Conservation (phyloP, 2,888 invertebrate species). For the Sclerodermus sp. region DNA sequence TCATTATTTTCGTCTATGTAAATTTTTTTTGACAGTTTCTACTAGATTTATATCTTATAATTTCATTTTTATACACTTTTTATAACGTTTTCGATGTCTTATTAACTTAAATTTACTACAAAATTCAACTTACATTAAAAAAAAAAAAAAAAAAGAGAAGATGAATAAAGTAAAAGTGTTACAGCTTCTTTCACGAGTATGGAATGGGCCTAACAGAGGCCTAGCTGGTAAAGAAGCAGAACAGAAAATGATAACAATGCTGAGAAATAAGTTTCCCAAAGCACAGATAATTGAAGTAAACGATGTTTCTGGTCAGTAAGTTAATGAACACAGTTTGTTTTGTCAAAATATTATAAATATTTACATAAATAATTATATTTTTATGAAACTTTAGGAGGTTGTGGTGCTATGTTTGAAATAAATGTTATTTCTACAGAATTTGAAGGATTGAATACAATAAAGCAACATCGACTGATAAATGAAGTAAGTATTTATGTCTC, state of each 20-base stretch:
- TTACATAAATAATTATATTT: neutral
- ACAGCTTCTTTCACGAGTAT: slow-evolving; percentile 53
- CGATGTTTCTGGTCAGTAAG: slow-evolving; percentile 66
- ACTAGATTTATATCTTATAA: neutral
- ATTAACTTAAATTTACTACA: neutral
- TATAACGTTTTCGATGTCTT: neutral
- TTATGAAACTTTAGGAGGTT: slow-evolving; percentile 64
- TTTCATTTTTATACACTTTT: neutral
- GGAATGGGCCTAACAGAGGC: slow-evolving; percentile 48
- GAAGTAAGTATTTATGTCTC: slow-evolving; percentile 54
- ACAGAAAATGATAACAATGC: slow-evolving; percentile 55
- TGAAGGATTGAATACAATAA: slow-evolving; percentile 69
- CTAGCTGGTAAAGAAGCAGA: slow-evolving; percentile 50
- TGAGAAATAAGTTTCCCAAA: slow-evolving; percentile 62
- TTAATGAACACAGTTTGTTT: neutral
- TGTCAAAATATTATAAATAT: neutral
- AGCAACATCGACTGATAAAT: slow-evolving; percentile 75
- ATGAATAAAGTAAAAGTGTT: slow-evolving; percentile 50
- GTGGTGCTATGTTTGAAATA: slow-evolving; percentile 81
- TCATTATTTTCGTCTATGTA: neutral
- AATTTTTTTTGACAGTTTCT: neutral
- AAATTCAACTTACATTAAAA: neutral
- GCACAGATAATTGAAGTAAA: slow-evolving; percentile 68
- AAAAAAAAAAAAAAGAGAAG: slow-evolving; percentile 28
- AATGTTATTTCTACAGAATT: slow-evolving; percentile 71